Conservation (phyloP, 2,888 invertebrate genomes). For the Drosophila colorata region DNA sequence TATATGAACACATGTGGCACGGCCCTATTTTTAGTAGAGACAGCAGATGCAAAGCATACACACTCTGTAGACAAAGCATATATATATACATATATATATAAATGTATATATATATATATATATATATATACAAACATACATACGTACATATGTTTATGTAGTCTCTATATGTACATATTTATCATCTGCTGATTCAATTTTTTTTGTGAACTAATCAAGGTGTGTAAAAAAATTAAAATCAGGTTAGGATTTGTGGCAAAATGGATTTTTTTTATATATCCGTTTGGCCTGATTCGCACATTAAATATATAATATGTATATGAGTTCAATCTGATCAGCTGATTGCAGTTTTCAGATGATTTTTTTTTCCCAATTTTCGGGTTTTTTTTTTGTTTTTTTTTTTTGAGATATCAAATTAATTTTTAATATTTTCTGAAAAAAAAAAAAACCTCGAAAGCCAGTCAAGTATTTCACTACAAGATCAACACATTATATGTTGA, state of each 20-base stretch:
- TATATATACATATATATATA: slow-evolving; percentile 1
- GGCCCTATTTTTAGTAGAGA: slow-evolving; percentile 64
- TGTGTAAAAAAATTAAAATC: not conserved
- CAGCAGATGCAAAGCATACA: slow-evolving; percentile 52
- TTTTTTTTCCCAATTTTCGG: too few species aligned
- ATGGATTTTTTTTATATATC: not conserved
- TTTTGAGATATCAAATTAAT: too few species aligned
- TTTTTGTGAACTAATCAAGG: slow-evolving; percentile 1
- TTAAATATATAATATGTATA: too few species aligned
- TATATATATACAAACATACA: not conserved
- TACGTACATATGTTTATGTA: not conserved
- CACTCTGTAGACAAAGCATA: slow-evolving; percentile 5
- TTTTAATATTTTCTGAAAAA: too few species aligned
- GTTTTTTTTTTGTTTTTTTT: too few species aligned
- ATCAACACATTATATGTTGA: not conserved
- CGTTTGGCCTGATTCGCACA: not conserved
- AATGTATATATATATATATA: too few species aligned
- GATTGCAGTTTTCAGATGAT: too few species aligned
- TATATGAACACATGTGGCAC: slow-evolving; percentile 52
- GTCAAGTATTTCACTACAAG: too few species aligned
- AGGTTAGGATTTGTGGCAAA: not conserved
- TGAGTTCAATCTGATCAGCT: too few species aligned
- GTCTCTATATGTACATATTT: not conserved
- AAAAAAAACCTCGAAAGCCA: too few species aligned
- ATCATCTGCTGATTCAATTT: slow-evolving; percentile 23